Base-by-base conservation (phyloP, 1,140 invertebrate genomes). In the Reticulitermes speratus region DNA sequence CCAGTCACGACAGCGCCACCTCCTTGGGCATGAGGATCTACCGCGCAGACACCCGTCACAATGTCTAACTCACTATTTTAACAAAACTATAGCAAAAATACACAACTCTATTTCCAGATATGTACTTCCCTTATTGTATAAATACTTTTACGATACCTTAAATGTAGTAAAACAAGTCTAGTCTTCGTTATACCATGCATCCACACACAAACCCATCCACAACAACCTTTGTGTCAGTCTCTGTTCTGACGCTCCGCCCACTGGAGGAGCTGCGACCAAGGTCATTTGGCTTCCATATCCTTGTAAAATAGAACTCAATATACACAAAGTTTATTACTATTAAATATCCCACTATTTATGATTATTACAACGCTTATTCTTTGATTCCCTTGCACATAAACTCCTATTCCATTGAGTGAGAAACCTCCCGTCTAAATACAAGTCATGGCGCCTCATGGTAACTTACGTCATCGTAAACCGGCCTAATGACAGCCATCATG, bases 1-100 rank as follows among this genome's bases (percentile, higher is more conserved):
- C 88, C 89, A 89, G 88, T 88, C 89, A 89, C n/a, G 82, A 85
- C 32, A 38, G 84, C 84, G 81, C 87, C 86, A 75, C 69, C 86
- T 75, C 86, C 81, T 38, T 48, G 59, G 55, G 69, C 45, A 52
- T 84, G 83, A 52, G 48, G 44, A 30, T 21, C 45, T 23, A 45
- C n/a, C 25, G 83, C 83, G 83, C 83, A 52, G 44, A 19, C 83
- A 48, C 44, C 83, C 19, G n/a, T 3, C n/a, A 52, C 83, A 52
- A 9, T 9, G 21, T 48, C 2, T 9, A 75, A n/a, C 8, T 30
- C 65, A 75, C 65, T n/a, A 25, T 30, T 75, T 30, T 11, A 75
- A 30, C n/a, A 75, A 30, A 75, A 25, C 65, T 75, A 7, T 16
- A 75, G 65, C n/a, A 75, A 75, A 75, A 75, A 52, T 52, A 32